Conservation (phyloP, 2,888 invertebrate genomes). For the Athetis lepigone region DNA sequence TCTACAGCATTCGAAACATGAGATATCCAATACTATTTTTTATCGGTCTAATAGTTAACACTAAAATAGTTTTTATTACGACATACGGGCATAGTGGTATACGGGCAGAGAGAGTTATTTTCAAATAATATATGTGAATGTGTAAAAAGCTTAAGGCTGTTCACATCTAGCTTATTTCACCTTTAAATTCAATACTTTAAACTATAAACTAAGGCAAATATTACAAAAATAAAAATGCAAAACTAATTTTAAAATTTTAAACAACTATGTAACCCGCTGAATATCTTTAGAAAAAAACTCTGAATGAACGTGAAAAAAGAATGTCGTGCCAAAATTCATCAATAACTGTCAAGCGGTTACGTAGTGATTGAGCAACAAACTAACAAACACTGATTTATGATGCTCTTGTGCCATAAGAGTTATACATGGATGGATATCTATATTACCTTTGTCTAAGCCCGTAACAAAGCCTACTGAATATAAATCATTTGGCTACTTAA, state of each 20-base stretch:
- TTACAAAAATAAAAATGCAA: too few relatives aligned
- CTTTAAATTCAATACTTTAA: too few relatives aligned
- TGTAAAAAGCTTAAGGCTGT: too few relatives aligned
- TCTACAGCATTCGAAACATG: too few relatives aligned
- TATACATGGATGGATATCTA: background rate
- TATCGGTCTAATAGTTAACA: too few relatives aligned
- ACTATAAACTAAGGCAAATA: too few relatives aligned
- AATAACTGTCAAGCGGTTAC: constrained; percentile 53
- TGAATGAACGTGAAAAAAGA: constrained; percentile 23
- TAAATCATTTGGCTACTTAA: constrained; percentile 58
- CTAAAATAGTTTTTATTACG: too few relatives aligned
- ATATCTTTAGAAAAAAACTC: background rate
- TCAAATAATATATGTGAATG: too few relatives aligned
- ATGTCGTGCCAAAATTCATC: constrained; percentile 53
- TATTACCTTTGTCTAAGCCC: constrained; percentile 44
- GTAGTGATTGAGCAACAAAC: constrained; percentile 46
- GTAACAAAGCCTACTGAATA: constrained; percentile 53
- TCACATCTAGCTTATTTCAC: too few relatives aligned
- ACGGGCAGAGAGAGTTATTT: too few relatives aligned
- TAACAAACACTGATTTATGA: constrained; percentile 52
- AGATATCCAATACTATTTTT: too few relatives aligned
- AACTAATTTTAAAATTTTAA: background rate
- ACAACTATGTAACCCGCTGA: background rate
- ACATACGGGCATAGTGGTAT: too few relatives aligned
- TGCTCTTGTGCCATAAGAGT: constrained; percentile 7